phyloP scores from a whole-genome alignment of 2,888 invertebrate species.

The Hyposoter didymator region DNA sequence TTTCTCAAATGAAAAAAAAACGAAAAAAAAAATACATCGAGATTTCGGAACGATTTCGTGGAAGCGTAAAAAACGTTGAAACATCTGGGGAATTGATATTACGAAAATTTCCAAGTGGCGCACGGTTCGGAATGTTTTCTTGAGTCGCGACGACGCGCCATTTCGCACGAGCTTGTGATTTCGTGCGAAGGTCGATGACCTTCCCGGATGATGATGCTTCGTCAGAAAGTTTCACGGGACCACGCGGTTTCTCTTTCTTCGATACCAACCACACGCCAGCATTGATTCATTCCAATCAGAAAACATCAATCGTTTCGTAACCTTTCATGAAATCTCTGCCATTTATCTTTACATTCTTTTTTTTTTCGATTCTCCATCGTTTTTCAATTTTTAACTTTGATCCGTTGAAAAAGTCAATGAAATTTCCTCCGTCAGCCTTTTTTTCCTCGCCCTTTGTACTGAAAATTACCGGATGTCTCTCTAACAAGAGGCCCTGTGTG shows the following conservation, averaged over 20 bases:
- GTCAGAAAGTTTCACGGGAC: slow-evolving; percentile 29
- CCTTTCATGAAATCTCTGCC: neutral
- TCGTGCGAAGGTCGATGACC: slow-evolving; percentile 35
- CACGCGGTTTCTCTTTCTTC: slow-evolving; percentile 40
- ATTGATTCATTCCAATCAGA: neutral
- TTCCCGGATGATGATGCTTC: slow-evolving; percentile 37
- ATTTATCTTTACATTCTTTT: neutral
- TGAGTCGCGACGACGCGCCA: slow-evolving; percentile 51
- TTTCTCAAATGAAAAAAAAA: neutral
- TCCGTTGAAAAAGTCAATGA: neutral
- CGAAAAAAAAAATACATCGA: neutral
- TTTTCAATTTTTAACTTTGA: neutral
- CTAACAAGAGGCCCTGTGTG: slow-evolving; percentile 3
- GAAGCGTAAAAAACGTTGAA: neutral
- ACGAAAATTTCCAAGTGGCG: slow-evolving; percentile 22
- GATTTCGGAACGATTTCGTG: slow-evolving; percentile 24
- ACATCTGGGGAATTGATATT: neutral
- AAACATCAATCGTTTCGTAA: neutral
- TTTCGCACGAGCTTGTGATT: slow-evolving; percentile 37
- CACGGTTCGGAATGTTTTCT: slow-evolving; percentile 21
- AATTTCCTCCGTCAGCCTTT: neutral
- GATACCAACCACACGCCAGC: neutral
- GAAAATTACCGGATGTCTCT: slow-evolving; percentile 46
- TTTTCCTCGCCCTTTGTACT: slow-evolving; percentile 1
- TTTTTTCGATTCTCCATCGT: neutral